A percentile compares a stretch with the other conserved stretches of the same genome.
phyloP scores from a whole-genome alignment of 2,113 vertebrate species.

The Monopterus albus region DNA sequence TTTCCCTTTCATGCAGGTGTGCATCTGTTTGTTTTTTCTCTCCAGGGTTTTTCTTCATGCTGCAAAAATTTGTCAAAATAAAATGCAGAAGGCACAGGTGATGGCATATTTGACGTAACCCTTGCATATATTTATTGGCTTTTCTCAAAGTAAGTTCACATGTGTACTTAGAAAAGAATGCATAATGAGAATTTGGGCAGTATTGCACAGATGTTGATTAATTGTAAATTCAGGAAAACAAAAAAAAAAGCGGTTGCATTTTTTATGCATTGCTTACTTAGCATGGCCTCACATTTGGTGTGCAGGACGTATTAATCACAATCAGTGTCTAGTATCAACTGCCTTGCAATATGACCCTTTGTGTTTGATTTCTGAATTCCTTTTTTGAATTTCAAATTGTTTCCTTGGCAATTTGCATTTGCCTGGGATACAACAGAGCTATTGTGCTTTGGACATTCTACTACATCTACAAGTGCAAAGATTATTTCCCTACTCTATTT shows the following conservation, averaged over 20 bases:
- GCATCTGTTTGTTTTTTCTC: constrained; percentile 36
- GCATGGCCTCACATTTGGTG: constrained; percentile 35
- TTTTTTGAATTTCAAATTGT: constrained; percentile 66
- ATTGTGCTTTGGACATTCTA: constrained; percentile 41
- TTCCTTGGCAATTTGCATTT: constrained; percentile 59
- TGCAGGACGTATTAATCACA: constrained; percentile 67
- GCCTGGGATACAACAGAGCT: constrained; percentile 41
- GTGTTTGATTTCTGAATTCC: constrained; percentile 49
- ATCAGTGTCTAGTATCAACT: constrained; percentile 63
- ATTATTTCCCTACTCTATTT: constrained; percentile 4
- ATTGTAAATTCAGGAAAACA: constrained; percentile 48
- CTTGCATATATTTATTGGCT: constrained; percentile 31
- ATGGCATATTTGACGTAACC: constrained; percentile 54
- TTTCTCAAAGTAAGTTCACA: constrained; percentile 26
- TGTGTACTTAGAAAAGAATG: constrained; percentile 39
- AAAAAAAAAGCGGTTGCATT: constrained; percentile 34
- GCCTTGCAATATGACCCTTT: constrained; percentile 38
- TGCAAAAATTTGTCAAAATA: constrained; percentile 31
- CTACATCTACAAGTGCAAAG: constrained; percentile 30
- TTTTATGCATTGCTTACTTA: constrained; percentile 34
- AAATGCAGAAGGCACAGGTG: constrained; percentile 29
- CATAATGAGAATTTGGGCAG: constrained; percentile 30
- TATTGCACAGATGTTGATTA: constrained; percentile 43
- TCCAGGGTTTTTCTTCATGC: constrained; percentile 18
- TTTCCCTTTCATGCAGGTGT: constrained; percentile 14